Evolutionary conservation across 2,797 vertebrate species (phyloP).

Genomic region (Calcarius lapponicus): DNA sequence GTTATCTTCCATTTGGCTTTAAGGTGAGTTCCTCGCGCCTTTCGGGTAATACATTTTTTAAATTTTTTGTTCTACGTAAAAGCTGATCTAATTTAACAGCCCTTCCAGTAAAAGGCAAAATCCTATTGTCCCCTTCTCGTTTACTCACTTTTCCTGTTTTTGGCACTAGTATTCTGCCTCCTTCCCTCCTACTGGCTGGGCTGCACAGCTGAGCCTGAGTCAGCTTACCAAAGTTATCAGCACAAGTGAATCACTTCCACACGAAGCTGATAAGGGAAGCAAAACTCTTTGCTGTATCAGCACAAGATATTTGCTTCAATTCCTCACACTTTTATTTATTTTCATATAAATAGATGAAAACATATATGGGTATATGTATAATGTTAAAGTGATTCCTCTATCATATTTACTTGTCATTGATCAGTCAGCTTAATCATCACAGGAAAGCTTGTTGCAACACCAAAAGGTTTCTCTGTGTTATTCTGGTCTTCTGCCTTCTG

Average conservation of each 20-base stretch:
- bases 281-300: not conserved
- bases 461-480: not conserved
- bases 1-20: not conserved
- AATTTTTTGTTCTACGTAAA: not conserved
- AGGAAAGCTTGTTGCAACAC: not conserved
- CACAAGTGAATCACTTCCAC: not conserved
- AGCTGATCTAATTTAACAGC: not conserved
- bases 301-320: not conserved
- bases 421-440: not conserved
- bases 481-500: not conserved
- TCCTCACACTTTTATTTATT: not conserved
- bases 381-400: not conserved
- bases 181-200: not conserved
- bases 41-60: not conserved
- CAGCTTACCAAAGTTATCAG: not conserved
- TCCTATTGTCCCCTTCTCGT: not conserved
- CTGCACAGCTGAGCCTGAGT: not conserved
- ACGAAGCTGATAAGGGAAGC: not conserved
- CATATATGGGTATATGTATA: not conserved
- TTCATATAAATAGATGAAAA: not conserved
- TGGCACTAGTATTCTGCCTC: not conserved
- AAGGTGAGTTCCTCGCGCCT: not conserved
- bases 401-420: not conserved
- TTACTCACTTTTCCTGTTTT: not conserved
- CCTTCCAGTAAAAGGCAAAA: not conserved